Evolutionary conservation across 2,888 invertebrate genomes (phyloP).

Genomic region (Diaprepes abbreviatus): DNA sequence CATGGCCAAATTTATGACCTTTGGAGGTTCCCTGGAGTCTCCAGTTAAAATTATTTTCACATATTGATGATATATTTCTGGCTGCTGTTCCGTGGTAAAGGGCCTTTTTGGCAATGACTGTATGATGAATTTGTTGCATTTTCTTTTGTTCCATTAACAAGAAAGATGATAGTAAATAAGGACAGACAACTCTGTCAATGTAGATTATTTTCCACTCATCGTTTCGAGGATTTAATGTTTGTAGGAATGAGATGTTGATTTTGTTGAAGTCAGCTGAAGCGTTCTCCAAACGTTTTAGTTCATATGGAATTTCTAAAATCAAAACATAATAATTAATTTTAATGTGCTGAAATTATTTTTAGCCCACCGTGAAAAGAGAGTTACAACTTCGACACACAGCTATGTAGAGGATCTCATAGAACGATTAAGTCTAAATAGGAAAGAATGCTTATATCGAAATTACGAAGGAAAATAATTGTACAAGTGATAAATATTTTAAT

Average conservation of each 20-base stretch:
- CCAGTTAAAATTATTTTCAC: slow-evolving; percentile 40
- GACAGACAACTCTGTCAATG: not conserved
- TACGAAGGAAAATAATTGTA: too few species aligned
- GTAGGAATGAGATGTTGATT: not conserved
- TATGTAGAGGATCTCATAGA: too few species aligned
- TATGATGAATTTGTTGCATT: too few species aligned
- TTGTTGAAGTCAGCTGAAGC: not conserved
- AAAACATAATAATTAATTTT: too few species aligned
- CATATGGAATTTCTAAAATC: not conserved
- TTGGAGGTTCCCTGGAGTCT: slow-evolving; percentile 17
- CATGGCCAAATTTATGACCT: slow-evolving; percentile 47
- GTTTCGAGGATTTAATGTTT: not conserved
- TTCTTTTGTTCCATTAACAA: slow-evolving; percentile 4
- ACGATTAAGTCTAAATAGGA: too few species aligned
- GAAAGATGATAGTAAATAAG: not conserved
- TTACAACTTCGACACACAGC: too few species aligned
- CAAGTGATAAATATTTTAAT: too few species aligned
- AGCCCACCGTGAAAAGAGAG: too few species aligned
- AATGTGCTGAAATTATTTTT: too few species aligned
- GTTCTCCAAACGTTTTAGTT: not conserved
- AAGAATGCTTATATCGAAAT: too few species aligned
- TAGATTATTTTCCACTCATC: not conserved
- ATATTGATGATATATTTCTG: slow-evolving; percentile 25
- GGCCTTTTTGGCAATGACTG: not conserved
- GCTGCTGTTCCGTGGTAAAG: slow-evolving; percentile 41